These are phyloP conservation scores for Pectinophora gossypiella DNA, from an alignment of 1,140 invertebrate genomes.

Conservation along the genomic window DNA sequence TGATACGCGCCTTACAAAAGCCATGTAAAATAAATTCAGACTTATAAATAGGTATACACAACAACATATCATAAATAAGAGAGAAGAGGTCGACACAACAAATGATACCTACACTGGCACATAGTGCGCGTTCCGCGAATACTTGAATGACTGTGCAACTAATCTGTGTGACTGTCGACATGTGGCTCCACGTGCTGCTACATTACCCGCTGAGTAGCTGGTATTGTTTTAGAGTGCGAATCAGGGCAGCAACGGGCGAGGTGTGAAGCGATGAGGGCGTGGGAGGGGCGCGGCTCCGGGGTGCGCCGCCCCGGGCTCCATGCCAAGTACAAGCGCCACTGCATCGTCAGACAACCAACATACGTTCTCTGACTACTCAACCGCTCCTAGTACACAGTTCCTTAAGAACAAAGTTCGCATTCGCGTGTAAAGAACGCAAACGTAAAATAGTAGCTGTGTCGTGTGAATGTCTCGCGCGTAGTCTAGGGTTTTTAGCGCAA, in stretches of 20 bases:
- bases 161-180: slow-evolving; percentile 18
- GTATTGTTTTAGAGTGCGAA: slow-evolving; percentile 48
- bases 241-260: slow-evolving; percentile 43
- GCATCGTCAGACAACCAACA: slow-evolving; percentile 30
- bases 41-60: too few relatives aligned
- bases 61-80: neutral
- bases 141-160: slow-evolving; percentile 14
- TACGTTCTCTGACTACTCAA: slow-evolving; percentile 5
- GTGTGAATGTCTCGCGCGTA: slow-evolving; percentile 54
- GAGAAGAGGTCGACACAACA: neutral
- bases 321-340: slow-evolving; percentile 66
- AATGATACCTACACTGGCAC: slow-evolving; percentile 14
- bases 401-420: neutral
- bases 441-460: slow-evolving; percentile 28
- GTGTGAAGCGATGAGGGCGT: slow-evolving; percentile 35
- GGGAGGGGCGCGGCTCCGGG: slow-evolving; percentile 31
- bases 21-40: too few relatives aligned
- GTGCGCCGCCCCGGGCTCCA: slow-evolving; percentile 44
- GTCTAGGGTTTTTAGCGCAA: slow-evolving; percentile 60
- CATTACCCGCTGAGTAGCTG: slow-evolving; percentile 44
- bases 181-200: slow-evolving; percentile 28
- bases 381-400: neutral
- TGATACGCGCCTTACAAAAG: too few relatives aligned
- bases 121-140: neutral
- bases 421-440: neutral